Conservation (phyloP, 2,888 invertebrate species). For the Apodemia zela region DNA sequence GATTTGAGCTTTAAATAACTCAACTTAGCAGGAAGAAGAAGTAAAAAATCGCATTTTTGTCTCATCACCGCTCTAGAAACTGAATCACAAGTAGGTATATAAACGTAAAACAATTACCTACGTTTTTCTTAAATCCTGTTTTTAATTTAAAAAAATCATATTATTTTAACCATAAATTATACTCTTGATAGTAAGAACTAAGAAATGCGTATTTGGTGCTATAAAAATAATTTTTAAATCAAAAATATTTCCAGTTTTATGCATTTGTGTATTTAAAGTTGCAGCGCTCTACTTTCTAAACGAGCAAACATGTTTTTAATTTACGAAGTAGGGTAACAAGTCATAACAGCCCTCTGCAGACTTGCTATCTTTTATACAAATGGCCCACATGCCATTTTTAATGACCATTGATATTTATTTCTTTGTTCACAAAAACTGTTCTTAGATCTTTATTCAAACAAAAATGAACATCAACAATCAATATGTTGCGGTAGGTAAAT, state of each 20-base stretch:
- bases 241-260: background rate
- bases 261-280: background rate
- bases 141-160: background rate
- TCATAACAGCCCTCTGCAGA: too few species aligned
- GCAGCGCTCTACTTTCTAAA: slow-evolving; percentile 8
- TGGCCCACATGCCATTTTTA: too few species aligned
- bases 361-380: too few species aligned
- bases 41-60: background rate
- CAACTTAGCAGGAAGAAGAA: too few species aligned
- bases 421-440: too few species aligned
- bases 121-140: background rate
- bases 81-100: background rate
- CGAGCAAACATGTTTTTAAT: background rate
- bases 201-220: background rate
- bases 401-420: too few species aligned
- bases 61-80: background rate
- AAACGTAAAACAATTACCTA: background rate
- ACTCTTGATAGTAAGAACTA: background rate
- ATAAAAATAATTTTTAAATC: background rate
- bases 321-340: background rate
- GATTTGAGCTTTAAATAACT: too few species aligned
- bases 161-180: background rate
- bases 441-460: too few species aligned
- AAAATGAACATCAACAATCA: too few species aligned
- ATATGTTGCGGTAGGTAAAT: too few species aligned